Evolutionary conservation across 2,888 invertebrate genomes (phyloP).

Genomic region (Xestia ashworthii): DNA sequence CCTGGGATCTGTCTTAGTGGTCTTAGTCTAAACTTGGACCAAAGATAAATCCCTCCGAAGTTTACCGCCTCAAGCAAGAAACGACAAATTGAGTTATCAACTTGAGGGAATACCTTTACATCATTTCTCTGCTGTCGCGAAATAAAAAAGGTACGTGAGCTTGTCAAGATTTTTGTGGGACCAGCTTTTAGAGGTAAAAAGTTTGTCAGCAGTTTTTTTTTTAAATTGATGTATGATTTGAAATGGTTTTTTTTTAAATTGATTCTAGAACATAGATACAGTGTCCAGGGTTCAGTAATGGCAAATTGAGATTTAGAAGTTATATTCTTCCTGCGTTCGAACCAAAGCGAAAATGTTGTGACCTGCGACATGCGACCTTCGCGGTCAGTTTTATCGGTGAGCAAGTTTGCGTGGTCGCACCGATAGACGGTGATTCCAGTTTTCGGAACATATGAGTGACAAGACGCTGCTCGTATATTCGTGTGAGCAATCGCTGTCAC

Average conservation of each 20-base stretch:
- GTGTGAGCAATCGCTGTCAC: not conserved
- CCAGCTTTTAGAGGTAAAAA: slow-evolving; percentile 10
- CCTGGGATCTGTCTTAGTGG: slow-evolving; percentile 85
- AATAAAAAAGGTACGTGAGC: slow-evolving; percentile 61
- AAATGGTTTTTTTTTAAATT: not conserved
- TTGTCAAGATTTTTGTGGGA: slow-evolving; percentile 52
- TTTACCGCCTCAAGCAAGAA: slow-evolving; percentile 73
- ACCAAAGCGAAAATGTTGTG: not conserved
- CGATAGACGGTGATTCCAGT: not conserved
- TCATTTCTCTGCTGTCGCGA: slow-evolving; percentile 73
- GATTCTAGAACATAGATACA: not conserved
- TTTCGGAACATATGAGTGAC: not conserved
- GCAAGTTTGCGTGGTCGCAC: not conserved
- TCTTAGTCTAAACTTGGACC: slow-evolving; percentile 82
- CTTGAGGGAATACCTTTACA: slow-evolving; percentile 70
- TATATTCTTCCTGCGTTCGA: not conserved
- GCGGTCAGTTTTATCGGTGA: not conserved
- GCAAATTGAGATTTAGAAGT: not conserved
- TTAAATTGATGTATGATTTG: not conserved
- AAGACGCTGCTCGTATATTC: not conserved
- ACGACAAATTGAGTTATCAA: slow-evolving; percentile 84
- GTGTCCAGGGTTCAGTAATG: not conserved
- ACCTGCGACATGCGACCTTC: not conserved
- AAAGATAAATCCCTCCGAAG: slow-evolving; percentile 80
- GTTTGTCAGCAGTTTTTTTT: slow-evolving; percentile 6